Conservation (phyloP, 2,888 invertebrate species). For the Idaea dimidiata region DNA sequence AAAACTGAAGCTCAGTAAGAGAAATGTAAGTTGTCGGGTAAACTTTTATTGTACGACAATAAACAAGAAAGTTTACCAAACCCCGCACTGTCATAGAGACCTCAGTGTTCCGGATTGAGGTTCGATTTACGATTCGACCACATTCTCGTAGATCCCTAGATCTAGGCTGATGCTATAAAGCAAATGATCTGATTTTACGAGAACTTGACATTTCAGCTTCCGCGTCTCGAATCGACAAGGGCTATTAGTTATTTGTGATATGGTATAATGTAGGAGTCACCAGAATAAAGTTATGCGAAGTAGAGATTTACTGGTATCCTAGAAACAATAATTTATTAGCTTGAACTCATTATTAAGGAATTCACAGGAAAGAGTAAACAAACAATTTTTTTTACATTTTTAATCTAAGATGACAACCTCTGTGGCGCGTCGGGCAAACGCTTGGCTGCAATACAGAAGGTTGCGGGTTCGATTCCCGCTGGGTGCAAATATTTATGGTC, state of each 20-base stretch:
- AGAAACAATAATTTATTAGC: too few species aligned
- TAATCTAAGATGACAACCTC: too few species aligned
- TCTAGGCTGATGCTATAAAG: not conserved
- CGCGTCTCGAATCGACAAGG: not conserved
- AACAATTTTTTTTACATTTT: too few species aligned
- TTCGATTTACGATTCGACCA: not conserved
- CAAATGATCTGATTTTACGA: not conserved
- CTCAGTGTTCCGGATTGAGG: not conserved
- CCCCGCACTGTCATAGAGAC: not conserved
- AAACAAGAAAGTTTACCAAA: not conserved
- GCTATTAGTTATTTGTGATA: slow-evolving; percentile 1
- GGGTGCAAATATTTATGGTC: too few species aligned
- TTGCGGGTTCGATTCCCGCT: too few species aligned
- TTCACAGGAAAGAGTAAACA: too few species aligned
- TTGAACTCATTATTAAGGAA: too few species aligned
- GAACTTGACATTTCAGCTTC: not conserved
- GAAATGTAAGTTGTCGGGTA: too few species aligned
- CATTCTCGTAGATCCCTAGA: not conserved
- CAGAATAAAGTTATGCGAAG: not conserved
- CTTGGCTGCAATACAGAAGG: too few species aligned
- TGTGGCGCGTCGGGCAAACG: too few species aligned
- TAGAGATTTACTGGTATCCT: not conserved
- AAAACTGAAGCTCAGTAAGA: too few species aligned
- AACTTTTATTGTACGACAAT: not conserved
- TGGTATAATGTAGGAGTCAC: not conserved